Base-by-base conservation (phyloP, 2,888 invertebrate species). In the Geotrupes spiniger region DNA sequence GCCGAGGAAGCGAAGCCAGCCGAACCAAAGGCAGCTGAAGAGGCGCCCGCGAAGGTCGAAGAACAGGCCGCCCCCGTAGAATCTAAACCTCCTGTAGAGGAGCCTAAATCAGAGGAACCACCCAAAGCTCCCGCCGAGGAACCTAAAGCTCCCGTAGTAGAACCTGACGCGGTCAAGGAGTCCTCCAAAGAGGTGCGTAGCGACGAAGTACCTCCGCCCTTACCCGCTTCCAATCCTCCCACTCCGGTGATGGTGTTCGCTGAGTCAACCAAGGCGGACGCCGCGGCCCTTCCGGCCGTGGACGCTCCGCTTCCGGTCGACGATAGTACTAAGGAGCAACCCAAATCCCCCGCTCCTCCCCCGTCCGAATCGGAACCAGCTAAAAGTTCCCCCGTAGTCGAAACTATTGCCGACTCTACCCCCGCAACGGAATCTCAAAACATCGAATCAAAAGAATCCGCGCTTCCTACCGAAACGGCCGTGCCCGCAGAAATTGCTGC, bases 171-270 rank as follows among this genome's bases (percentile, higher is more conserved):
- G 36, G 59, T 60, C 49, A 59, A 61, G 51, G 64, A 66, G 56
- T 53, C 58, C 56, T 63, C 62, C 62, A 73, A 72, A 71, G 74
- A 74, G 74, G 79, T 80, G 81, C 78, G 78, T 80, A 79, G 74
- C 76, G 81, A 82, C 72, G 76, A 80, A 73, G 71, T 78, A 70
- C 85, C 85, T 73, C 86, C 85, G 69, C 84, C 86, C 63, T 80
- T 86, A 69, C 86, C 86, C 61, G 79, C 82, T 69, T 83, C 82
- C 69, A 84, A 84, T 68, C 86, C 86, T 70, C 86, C 86, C 62
- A 84, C 84, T 66, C 84, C 84, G 74, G 83, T 85, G 76, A 83
- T 81, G 72, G 83, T 83, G 63, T 85, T 86, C 74, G 85, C 85
- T 72, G 82, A 81, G 68, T 79, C 80, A 68, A 82, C 82, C 56